Conservation (phyloP, 2,113 vertebrate genomes). For the Sturnus vulgaris region DNA sequence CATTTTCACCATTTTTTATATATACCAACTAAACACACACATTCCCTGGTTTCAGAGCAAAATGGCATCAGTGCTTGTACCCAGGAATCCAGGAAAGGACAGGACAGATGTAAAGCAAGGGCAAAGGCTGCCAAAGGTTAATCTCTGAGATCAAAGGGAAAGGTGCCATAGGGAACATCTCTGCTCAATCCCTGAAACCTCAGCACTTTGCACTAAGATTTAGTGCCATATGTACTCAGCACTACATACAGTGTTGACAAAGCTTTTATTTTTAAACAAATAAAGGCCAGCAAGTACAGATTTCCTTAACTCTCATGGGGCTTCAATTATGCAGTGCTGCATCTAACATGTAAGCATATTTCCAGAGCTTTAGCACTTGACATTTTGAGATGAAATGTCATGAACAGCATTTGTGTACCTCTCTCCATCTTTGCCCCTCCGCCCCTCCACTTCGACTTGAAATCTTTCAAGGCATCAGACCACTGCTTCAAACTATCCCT, state of each 20-base stretch:
- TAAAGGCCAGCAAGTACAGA: conserved; percentile 32
- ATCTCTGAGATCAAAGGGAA: background rate
- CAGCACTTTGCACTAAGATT: background rate
- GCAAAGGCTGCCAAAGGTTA: background rate
- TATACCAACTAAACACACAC: background rate
- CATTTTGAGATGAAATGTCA: conserved; percentile 67
- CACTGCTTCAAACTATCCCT: background rate
- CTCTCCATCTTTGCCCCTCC: background rate
- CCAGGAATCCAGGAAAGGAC: background rate
- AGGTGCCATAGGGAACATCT: background rate
- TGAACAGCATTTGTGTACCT: conserved; percentile 22
- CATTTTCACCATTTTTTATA: background rate
- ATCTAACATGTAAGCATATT: conserved; percentile 18
- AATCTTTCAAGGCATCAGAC: conserved; percentile 13
- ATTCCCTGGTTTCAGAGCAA: background rate
- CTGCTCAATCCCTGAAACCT: background rate
- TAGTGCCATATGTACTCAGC: background rate
- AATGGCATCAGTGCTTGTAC: background rate
- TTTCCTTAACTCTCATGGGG: conserved; percentile 1
- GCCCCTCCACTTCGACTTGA: background rate
- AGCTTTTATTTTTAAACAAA: conserved; percentile 49
- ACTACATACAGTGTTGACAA: background rate
- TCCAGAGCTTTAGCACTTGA: conserved; percentile 55
- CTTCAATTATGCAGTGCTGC: conserved; percentile 33
- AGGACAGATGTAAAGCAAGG: background rate